Percentiles rank a stretch among this genome's conserved stretches.
phyloP scores from a whole-genome alignment of 2,797 vertebrate genomes.

The Apodemus agrarius region DNA sequence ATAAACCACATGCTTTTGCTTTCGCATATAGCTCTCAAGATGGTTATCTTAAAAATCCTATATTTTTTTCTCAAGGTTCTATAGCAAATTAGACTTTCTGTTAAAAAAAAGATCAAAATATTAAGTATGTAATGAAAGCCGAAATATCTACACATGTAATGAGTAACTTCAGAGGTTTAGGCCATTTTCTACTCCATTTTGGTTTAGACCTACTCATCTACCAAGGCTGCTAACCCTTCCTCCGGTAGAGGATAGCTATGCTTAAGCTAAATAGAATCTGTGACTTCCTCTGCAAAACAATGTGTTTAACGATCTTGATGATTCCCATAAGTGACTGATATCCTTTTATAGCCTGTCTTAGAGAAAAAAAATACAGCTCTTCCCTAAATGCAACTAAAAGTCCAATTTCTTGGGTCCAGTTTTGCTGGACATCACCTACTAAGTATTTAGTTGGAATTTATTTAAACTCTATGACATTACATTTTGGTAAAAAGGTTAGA shows the following conservation, averaged over 20 bases:
- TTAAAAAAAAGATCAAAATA: background rate
- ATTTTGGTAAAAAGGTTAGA: constrained; percentile 14
- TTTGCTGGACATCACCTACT: background rate
- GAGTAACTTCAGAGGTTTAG: constrained; percentile 24
- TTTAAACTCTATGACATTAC: background rate
- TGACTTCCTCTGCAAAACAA: constrained; percentile 40
- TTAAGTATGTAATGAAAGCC: background rate
- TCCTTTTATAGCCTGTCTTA: constrained; percentile 27
- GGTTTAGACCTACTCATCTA: background rate
- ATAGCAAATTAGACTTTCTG: constrained; percentile 13
- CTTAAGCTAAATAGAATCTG: background rate
- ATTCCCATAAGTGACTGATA: constrained; percentile 37
- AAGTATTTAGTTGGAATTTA: constrained; percentile 34
- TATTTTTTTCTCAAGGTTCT: constrained; percentile 23
- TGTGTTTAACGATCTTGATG: constrained; percentile 6
- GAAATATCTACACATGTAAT: constrained; percentile 49
- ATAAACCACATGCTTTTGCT: constrained; percentile 49
- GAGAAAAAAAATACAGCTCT: constrained; percentile 30
- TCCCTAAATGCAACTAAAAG: background rate
- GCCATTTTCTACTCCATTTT: background rate
- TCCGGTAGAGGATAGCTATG: background rate
- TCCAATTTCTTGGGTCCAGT: background rate
- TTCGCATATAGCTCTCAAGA: background rate
- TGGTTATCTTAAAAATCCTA: constrained; percentile 33
- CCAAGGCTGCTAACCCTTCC: background rate